Evolutionary conservation across 2,888 invertebrate genomes (phyloP).

Genomic region (Nemapogon koenigi): DNA sequence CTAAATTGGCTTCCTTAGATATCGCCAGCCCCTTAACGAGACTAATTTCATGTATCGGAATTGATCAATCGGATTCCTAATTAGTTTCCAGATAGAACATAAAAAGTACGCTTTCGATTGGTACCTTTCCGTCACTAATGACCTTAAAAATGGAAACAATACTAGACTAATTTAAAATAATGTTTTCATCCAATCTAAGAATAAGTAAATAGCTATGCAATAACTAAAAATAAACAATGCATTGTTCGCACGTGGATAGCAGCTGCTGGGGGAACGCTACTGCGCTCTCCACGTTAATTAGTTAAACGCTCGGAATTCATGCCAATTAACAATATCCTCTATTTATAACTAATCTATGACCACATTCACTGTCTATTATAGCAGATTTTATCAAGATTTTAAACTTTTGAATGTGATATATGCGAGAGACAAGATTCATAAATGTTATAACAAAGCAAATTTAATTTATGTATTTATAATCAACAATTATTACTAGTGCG

Average conservation of each 20-base stretch:
- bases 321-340: slow-evolving; percentile 35
- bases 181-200: background rate
- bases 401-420: too few relatives aligned
- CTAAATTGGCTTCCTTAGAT: slow-evolving; percentile 49
- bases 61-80: slow-evolving; percentile 9
- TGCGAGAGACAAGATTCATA: too few relatives aligned
- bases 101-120: background rate
- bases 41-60: slow-evolving; percentile 11
- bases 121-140: background rate
- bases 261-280: slow-evolving; percentile 31
- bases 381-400: too few relatives aligned
- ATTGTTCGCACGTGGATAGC: slow-evolving; percentile 38
- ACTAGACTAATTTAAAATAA: background rate
- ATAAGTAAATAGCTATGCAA: background rate
- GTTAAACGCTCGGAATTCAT: slow-evolving; percentile 44
- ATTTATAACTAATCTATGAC: slow-evolving; percentile 6
- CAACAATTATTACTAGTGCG: too few relatives aligned
- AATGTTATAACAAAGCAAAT: too few relatives aligned
- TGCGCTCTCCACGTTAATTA: slow-evolving; percentile 34
- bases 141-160: background rate
- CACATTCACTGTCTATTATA: slow-evolving; percentile 5
- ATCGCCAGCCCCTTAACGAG: background rate
- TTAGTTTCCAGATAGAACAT: slow-evolving; percentile 11
- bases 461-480: too few relatives aligned
- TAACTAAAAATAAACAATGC: slow-evolving; percentile 7